phyloP scores from a whole-genome alignment of 1,140 invertebrate species.

The Micrasema minimum region DNA sequence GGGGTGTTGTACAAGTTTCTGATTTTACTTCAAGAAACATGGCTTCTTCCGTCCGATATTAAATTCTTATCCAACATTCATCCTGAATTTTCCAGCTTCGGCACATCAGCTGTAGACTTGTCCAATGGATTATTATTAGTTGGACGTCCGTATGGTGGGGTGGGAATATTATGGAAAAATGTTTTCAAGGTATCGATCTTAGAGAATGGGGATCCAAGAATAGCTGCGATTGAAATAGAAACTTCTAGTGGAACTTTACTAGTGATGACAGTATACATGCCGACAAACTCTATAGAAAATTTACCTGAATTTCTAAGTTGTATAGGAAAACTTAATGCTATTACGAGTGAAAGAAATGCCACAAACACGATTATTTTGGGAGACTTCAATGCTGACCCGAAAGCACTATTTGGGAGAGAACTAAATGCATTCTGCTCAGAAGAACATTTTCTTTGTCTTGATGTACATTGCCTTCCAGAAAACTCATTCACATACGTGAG shows the following conservation, averaged over 20 bases:
- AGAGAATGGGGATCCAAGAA: not conserved
- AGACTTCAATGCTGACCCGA: not conserved
- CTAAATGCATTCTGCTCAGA: not conserved
- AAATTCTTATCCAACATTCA: not conserved
- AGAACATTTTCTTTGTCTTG: not conserved
- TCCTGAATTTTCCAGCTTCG: not conserved
- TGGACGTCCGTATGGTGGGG: not conserved
- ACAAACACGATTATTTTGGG: not conserved
- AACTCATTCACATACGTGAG: not conserved
- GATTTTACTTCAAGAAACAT: not conserved
- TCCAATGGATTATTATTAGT: not conserved
- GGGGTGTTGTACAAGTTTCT: no score
- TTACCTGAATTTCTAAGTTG: not conserved
- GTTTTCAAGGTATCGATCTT: not conserved
- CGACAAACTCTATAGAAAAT: not conserved
- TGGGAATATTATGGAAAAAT: not conserved
- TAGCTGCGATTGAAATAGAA: not conserved
- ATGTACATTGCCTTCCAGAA: not conserved
- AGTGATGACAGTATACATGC: not conserved
- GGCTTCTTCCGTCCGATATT: not conserved
- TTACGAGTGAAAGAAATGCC: not conserved
- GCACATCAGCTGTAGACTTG: not conserved
- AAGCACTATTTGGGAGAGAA: slow-evolving; percentile 3
- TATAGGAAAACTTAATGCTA: not conserved
- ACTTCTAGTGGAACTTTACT: not conserved